These are phyloP conservation scores for Troides aeacus DNA, from an alignment of 2,888 invertebrate species.

Conservation along the genomic window DNA sequence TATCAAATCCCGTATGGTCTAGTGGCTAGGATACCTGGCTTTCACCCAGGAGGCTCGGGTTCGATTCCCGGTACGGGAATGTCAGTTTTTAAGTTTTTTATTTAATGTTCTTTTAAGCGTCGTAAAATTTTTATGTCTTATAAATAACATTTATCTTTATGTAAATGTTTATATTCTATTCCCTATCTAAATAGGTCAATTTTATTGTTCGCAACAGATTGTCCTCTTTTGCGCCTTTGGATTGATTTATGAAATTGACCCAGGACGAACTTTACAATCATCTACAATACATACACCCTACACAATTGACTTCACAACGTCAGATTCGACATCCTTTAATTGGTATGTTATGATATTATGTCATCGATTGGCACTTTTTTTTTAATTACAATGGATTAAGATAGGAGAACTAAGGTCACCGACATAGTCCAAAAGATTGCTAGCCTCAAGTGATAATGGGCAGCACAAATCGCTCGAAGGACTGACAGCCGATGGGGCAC, in stretches of 20 bases:
- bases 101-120: not conserved
- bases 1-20: constrained; percentile 69
- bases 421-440: no score
- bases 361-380: not conserved
- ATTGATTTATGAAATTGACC: constrained; percentile 20
- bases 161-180: not conserved
- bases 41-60: constrained; percentile 86
- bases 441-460: no score
- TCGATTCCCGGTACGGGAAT: constrained; percentile 82
- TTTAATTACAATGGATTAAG: not conserved
- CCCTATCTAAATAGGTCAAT: not conserved
- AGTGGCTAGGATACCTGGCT: constrained; percentile 86
- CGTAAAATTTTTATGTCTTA: not conserved
- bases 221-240: constrained; percentile 10
- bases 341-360: not conserved
- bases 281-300: constrained; percentile 1
- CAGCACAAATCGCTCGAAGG: no score
- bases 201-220: constrained; percentile 4
- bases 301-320: not conserved
- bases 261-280: constrained; percentile 11
- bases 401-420: not conserved
- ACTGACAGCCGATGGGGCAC: no score
- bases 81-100: not conserved
- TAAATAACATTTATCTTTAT: not conserved
- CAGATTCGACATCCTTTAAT: constrained; percentile 4